Base-by-base conservation (phyloP, 1,140 invertebrate species). In the Drosophila sp. region DNA sequence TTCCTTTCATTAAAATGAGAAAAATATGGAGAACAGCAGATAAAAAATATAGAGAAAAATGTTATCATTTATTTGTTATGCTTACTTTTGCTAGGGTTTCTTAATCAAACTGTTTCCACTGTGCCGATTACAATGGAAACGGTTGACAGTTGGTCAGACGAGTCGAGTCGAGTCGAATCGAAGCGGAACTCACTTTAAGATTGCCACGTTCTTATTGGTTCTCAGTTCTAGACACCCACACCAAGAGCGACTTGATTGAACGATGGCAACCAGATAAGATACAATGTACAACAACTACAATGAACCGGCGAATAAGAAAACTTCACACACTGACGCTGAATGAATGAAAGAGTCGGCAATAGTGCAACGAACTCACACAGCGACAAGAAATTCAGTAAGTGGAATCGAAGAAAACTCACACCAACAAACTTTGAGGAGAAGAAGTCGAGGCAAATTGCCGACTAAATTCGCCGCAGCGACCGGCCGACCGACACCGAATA, bases 21-120 rank as follows among this genome's bases (percentile, higher is more conserved):
- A 54, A 34, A 62, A 80, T 57, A 62, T 21, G 4, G 21, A 21
- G 21, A 21, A 21, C 1, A 21, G 4, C 1, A 21, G 1, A 21
- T 4, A 66, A 51, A 41, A 13, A 25, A 29, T 18, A 38, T 18
- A 43, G 7, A 18, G 45, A 14, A 29, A 41, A 70, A 64, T 21
- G 4, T 86, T 82, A 81, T 87, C 82, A 80, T 76, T 78, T 82
- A 83, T 83, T 78, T 80, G 78, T 78, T 58, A 72, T 86, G 81
- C 62, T 69, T 72, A 84, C 58, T 76, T 84, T 77, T 76, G 38
- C 41, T 67, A 62, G 36, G 41, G 21, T 11, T 75, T 87, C 66
- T 72, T 89, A 89, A 89, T 89, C 83, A 89, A 74, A 64, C 65
- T 66, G 48, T 9, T 72, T 46, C 46, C 13, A 11, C 41, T 50